Base-by-base conservation (phyloP, 92 coral and sea anemone genomes). In the Pocillopora grandis region DNA sequence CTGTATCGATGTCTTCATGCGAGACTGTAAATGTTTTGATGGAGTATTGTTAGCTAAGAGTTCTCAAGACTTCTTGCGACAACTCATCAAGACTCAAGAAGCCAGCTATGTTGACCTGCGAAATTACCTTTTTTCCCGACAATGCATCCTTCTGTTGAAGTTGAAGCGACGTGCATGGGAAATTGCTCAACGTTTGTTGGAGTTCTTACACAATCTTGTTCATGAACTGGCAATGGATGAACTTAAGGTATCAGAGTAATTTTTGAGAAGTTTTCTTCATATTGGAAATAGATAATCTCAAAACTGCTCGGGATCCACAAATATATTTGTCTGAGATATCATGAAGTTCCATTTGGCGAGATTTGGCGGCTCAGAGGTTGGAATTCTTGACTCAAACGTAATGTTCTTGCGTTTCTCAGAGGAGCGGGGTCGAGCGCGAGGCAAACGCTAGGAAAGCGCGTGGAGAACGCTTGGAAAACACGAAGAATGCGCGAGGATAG, bases 51-150 rank as follows among this genome's bases (percentile, higher is more conserved):
- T 94, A 79, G 79, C 92, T 23, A 77, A 81, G 56, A 86, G 85
- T 27, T 88, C 95, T n/a, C 98, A 94, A 76, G 86, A 87, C 37
- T 90, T 84, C 58, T 91, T 96, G 33, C 86, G 95, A 21, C 85
- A 85, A 27, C 86, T 86, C 15, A 94, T 96, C 76, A 94, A 90
- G 81, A 87, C 90, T 9, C 92, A 89, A 37, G 92, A 94, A 72
- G 99, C 99, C 52, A 90, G 92, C 17, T 94, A 94, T 75, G 58
- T 96, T 71, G 98, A 96, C 74, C 92, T 96, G 37, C 90, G 99
- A 58, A 93, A 96, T 80, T 96, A 96, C 79, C 88, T 96, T 61
- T 96, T 95, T 80, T 87, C 98, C 37, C 89, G 98, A 13, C 98
- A 96, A 65, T 96, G 98, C 76, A 95, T 91, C 27, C 87, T 96